phyloP scores from a whole-genome alignment of 2,797 vertebrate species.

The Syngnathus acus region DNA sequence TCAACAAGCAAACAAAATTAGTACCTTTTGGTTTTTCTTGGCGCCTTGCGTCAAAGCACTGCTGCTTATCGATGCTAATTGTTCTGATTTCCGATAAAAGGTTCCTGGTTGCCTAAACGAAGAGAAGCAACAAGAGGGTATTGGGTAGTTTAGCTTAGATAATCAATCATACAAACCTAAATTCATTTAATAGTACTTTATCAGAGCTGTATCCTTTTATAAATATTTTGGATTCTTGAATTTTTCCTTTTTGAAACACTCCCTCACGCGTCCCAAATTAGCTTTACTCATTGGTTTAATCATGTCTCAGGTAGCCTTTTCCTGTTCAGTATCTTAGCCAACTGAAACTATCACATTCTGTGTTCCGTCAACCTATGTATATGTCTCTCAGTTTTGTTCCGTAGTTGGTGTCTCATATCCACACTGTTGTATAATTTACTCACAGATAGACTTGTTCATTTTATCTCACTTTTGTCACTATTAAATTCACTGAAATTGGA shows the following conservation, averaged over 20 bases:
- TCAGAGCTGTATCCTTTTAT: background rate
- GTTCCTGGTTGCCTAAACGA: conserved; percentile 44
- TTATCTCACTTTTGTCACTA: background rate
- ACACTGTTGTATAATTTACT: background rate
- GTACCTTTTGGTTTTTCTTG: conserved; percentile 74
- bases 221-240: background rate
- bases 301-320: too few species aligned
- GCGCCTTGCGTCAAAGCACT: conserved; percentile 14
- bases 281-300: background rate
- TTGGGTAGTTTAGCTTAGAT: background rate
- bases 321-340: background rate
- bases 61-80: conserved; percentile 38
- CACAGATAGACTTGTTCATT: background rate
- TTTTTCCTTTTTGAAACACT: background rate
- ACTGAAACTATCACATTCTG: background rate
- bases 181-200: background rate
- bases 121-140: conserved; percentile 5
- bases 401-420: background rate
- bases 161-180: background rate
- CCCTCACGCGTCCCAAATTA: background rate
- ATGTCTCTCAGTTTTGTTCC: background rate
- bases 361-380: background rate
- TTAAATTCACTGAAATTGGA: background rate
- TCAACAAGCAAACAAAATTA: background rate
- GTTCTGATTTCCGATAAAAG: conserved; percentile 77